Evolutionary conservation across 2,888 invertebrate genomes (phyloP), one percentile per base, ranked within the genome.

Genomic region (Ashinkailepas kermadecensis): DNA sequence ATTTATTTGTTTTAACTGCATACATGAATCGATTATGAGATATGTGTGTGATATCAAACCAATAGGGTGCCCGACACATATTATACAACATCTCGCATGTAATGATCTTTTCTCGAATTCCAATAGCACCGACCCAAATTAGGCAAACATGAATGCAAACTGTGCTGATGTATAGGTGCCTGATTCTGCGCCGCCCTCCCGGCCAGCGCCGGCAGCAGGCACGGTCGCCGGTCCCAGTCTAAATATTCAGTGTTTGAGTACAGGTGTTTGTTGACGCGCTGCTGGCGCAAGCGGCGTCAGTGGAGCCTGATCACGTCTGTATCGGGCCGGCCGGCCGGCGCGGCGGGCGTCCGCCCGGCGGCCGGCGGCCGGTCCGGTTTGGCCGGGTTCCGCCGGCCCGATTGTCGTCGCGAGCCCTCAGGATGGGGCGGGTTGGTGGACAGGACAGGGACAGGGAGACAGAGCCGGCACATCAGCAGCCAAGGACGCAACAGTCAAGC

Each of bases 21-120:
- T 74, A 74, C 10, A 74, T 74, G 74, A 74, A 74, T 74, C 74
- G 74, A 74, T 74, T 74, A 74, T 74, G 56, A 74, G 74, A 9
- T 10, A 56, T 18, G 74, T 74, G 74, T 74, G 54, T 56, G 74
- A 74, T 74, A 74, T 74, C 74, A 74, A 74, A 74, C 56, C 74
- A 21, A 74, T 74, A 74, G 74, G 74, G 74, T 56, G 74, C 74
- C 74, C 56, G 56, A 74, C 74, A 56, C 56, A 21, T 74, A 56
- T 74, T 74, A 74, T 74, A 74, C 74, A 74, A 74, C 74, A 56
- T 74, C 74, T 74, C 74, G 54, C 74, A 74, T 74, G 74, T 74
- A 74, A 74, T 74, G 74, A 74, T 74, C 74, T 74, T 74, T 70
- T 74, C 74, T 74, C 56, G 74, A 54, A 74, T 74, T 74, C 74